Conservation (phyloP, 2,113 vertebrate genomes). For the Pterocles gutturalis region DNA sequence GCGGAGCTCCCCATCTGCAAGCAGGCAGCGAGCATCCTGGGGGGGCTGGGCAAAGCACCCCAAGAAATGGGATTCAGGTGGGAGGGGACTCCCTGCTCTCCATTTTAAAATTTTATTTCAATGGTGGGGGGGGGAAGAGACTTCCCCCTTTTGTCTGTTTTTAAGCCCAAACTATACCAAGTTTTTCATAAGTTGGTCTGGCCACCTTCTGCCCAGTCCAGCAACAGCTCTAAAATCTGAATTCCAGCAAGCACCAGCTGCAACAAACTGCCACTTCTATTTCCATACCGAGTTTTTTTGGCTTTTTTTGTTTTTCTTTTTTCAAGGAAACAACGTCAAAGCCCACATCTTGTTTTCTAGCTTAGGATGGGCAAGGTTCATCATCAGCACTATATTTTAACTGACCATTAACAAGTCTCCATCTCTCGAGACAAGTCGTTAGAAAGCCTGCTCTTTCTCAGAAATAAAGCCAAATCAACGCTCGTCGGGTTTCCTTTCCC, state of each 20-base stretch:
- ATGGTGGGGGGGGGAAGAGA: neutral
- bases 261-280: neutral
- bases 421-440: neutral
- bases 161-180: neutral
- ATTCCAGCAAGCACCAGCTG: neutral
- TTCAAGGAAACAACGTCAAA: neutral
- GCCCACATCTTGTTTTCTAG: neutral
- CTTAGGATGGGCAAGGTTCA: neutral
- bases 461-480: neutral
- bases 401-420: conserved; percentile 1
- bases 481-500: neutral
- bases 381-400: conserved; percentile 5
- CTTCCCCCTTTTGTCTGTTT: neutral
- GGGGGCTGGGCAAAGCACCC: neutral
- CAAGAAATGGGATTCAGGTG: rapidly evolving
- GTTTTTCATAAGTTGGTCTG: neutral
- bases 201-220: neutral
- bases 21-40: neutral
- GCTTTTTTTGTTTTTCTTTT: neutral
- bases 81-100: neutral
- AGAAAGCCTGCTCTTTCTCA: neutral
- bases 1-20: neutral
- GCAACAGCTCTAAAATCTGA: neutral
- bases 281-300: neutral
- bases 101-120: neutral